These are phyloP conservation scores for Cydia pomonella DNA, from an alignment of 1,140 invertebrate species.

Conservation along the genomic window DNA sequence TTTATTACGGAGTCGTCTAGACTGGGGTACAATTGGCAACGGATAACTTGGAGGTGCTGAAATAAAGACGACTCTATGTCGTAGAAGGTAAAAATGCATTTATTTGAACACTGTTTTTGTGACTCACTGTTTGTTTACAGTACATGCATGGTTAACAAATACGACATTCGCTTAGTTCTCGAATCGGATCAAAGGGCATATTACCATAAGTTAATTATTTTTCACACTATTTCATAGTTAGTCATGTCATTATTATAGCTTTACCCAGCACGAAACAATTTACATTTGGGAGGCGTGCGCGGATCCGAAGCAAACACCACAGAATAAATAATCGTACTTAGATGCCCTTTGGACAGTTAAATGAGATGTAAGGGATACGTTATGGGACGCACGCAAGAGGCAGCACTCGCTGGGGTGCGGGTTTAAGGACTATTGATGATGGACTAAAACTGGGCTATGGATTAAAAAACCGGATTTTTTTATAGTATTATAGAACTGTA, in stretches of 20 bases:
- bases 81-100: neutral
- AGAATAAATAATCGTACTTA: too few species aligned
- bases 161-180: neutral
- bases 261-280: neutral
- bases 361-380: too few species aligned
- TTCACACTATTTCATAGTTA: neutral
- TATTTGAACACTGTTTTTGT: neutral
- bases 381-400: too few species aligned
- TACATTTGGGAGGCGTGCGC: too few species aligned
- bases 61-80: neutral
- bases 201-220: neutral
- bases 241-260: neutral
- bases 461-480: too few species aligned
- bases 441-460: too few species aligned
- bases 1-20: constrained; percentile 14
- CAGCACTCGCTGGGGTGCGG: too few species aligned
- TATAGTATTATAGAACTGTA: too few species aligned
- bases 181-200: neutral
- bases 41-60: neutral
- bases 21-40: neutral
- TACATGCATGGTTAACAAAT: neutral
- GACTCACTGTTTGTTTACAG: neutral
- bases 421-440: too few species aligned
- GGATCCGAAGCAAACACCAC: too few species aligned
- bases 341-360: too few species aligned